Base-by-base conservation (phyloP, 1,140 invertebrate species). In the Papilio aristodemus region DNA sequence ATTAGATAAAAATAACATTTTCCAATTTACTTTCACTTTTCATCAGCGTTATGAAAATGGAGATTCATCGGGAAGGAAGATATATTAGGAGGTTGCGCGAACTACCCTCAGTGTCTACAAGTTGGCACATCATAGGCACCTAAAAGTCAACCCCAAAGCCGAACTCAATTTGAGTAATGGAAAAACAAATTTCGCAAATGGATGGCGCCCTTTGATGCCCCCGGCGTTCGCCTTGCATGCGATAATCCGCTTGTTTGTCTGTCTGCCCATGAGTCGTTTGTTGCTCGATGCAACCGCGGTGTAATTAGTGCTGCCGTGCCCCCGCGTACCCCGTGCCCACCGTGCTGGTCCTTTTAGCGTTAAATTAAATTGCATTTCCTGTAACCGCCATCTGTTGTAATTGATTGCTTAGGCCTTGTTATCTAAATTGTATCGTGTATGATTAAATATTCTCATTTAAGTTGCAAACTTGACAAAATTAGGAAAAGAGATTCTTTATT, bases 151-250 rank as follows among this genome's bases (percentile, higher is more conserved):
- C 63, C 63, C 63, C 63, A 46, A 70, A 39, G 41, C 72, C 58
- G 59, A 60, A 76, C 73, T 76, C 80, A 82, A 82, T 82, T 82
- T 78, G 74, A 67, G 74, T 79, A 82, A 82, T 82, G 80, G 78
- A 80, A 78, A 81, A 80, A 76, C 78, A 75, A 82, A 82, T 80
- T 79, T 77, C 69, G 71, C 76, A 82, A 82, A 82, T 82, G 80
- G 74, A 78, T 72, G 32, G 58, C 38, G 67, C 50, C 71, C 76
- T 80, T 80, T 80, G 78, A 76, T 63, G 67, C 69, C 25, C 8
- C 36, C n/a, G 32, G 25, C 72, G 63, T 50, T 37, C 57, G 39
- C 32, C 32, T 60, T 60, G 58, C 58, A 62, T 57, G 57, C 63
- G 69, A 70, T 77, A 73, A 79, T 76, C 77, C 66, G 71, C 63